A percentile compares a stretch with the other conserved stretches of the same genome.
Evolutionary conservation across 2,797 vertebrate species (phyloP).

Genomic region (Falco rusticolus): DNA sequence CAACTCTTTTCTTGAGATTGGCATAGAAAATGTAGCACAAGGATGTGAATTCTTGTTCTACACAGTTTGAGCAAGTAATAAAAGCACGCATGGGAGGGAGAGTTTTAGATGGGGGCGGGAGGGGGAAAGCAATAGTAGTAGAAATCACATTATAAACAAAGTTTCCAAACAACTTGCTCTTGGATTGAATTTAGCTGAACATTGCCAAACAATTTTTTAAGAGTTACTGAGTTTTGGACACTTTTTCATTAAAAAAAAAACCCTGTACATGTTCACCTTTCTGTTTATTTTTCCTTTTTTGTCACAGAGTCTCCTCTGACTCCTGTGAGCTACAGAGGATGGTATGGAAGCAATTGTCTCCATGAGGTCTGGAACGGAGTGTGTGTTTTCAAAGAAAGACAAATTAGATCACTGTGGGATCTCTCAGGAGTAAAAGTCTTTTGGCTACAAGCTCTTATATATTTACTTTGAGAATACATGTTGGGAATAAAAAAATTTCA

Average conservation of each 20-base stretch:
- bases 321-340: conserved; percentile 1
- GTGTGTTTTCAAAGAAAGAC: conserved; percentile 45
- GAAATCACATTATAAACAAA: neutral
- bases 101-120: neutral
- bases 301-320: neutral
- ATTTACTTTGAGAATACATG: conserved; percentile 46
- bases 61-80: neutral
- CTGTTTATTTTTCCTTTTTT: conserved; percentile 27
- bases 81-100: neutral
- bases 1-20: neutral
- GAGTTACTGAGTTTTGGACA: neutral
- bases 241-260: neutral
- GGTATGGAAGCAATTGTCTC: conserved; percentile 52
- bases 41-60: neutral
- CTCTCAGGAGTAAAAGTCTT: conserved; percentile 33
- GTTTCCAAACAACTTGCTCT: neutral
- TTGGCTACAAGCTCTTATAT: neutral
- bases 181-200: neutral
- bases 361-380: conserved; percentile 39
- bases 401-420: conserved; percentile 41
- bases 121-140: neutral
- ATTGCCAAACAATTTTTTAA: neutral
- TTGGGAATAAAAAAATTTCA: conserved; percentile 46
- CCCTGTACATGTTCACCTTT: neutral
- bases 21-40: neutral